These are phyloP conservation scores for Ryuthela nishihirai DNA, from an alignment of 2,888 invertebrate species.

Conservation along the genomic window DNA sequence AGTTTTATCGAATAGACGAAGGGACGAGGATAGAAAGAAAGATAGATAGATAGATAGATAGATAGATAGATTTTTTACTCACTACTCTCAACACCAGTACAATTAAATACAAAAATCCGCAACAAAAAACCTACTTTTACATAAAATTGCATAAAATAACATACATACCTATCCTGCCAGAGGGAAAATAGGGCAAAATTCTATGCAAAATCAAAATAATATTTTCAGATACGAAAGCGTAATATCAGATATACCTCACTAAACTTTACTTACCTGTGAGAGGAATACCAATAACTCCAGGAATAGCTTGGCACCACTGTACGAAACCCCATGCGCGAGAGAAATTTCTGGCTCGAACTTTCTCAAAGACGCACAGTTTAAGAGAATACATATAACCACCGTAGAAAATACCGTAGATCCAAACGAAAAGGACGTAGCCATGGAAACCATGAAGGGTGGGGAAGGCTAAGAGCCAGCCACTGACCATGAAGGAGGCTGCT, in stretches of 20 bases:
- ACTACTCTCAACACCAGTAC: too few relatives aligned
- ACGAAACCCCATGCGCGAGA: slow-evolving; percentile 85
- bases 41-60: too few relatives aligned
- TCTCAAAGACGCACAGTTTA: slow-evolving; percentile 84
- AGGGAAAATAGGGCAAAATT: too few relatives aligned
- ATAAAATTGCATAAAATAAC: too few relatives aligned
- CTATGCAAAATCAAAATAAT: too few relatives aligned
- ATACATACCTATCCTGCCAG: too few relatives aligned
- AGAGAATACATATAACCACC: slow-evolving; percentile 84
- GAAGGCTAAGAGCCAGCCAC: slow-evolving; percentile 73
- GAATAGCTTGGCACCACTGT: slow-evolving; percentile 79
- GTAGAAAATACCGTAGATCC: slow-evolving; percentile 68
- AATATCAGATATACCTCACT: not conserved
- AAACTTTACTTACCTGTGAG: slow-evolving; percentile 62
- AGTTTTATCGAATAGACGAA: too few relatives aligned
- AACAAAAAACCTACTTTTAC: too few relatives aligned
- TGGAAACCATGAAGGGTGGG: slow-evolving; percentile 66
- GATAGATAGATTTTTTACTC: too few relatives aligned
- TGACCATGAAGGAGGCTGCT: slow-evolving; percentile 34
- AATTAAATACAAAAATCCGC: too few relatives aligned
- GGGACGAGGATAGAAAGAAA: too few relatives aligned
- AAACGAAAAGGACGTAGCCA: slow-evolving; percentile 63
- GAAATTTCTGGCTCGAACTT: slow-evolving; percentile 78
- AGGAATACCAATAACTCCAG: slow-evolving; percentile 78
- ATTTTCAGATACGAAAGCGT: too few relatives aligned